Conservation (phyloP, 2,113 vertebrate species). For the Nothoprocta pentlandii region DNA sequence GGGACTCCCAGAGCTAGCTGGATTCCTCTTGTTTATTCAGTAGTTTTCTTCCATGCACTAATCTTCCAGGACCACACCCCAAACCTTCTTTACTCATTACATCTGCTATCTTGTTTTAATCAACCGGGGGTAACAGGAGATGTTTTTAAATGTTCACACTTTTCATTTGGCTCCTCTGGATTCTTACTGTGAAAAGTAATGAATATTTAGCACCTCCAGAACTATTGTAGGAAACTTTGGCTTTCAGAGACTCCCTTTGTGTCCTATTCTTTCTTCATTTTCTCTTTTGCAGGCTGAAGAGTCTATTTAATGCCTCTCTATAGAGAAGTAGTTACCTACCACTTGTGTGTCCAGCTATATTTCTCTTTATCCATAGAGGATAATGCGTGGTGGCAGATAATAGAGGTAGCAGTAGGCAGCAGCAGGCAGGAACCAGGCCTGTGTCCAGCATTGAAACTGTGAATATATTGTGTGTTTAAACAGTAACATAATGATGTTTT, state of each 20-base stretch:
- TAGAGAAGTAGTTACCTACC: background rate
- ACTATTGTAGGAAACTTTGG: background rate
- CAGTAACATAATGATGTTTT: background rate
- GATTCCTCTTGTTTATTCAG: background rate
- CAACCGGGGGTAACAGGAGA: too few relatives aligned
- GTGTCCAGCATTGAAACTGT: background rate
- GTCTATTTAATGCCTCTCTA: too few relatives aligned
- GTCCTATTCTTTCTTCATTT: too few relatives aligned
- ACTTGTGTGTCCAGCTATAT: background rate
- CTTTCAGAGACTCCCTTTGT: background rate
- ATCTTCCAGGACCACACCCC: too few relatives aligned
- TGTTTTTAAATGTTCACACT: too few relatives aligned
- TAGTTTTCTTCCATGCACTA: too few relatives aligned
- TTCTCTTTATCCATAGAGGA: background rate
- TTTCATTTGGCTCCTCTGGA: too few relatives aligned
- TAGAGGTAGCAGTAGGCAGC: background rate
- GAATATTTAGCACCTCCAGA: background rate
- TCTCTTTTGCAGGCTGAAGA: too few relatives aligned
- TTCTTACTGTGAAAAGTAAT: background rate
- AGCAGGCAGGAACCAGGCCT: background rate
- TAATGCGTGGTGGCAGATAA: background rate
- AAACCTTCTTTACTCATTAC: too few relatives aligned
- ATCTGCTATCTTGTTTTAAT: too few relatives aligned
- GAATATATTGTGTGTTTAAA: background rate
- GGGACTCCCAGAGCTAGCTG: background rate